These are phyloP conservation scores for Melopsittacus undulatus DNA, from an alignment of 2,797 vertebrate species.

Conservation along the genomic window DNA sequence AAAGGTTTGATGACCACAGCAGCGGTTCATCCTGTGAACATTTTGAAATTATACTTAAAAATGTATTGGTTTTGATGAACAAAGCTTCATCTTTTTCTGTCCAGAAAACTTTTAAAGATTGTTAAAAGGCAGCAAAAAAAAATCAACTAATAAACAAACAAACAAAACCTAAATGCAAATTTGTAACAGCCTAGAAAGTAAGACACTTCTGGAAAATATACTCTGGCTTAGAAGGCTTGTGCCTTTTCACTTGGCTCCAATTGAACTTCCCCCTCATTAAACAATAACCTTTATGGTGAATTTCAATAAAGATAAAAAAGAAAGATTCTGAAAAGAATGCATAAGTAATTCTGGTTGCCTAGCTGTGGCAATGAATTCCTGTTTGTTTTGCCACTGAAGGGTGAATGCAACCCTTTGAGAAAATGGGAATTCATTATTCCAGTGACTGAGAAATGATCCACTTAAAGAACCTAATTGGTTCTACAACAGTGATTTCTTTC, in stretches of 20 bases:
- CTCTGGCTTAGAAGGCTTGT: constrained; percentile 7
- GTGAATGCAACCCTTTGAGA: constrained; percentile 63
- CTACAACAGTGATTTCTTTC: constrained; percentile 57
- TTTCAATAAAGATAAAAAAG: constrained; percentile 24
- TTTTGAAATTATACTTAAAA: neutral
- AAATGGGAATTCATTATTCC: constrained; percentile 65
- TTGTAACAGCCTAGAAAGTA: neutral
- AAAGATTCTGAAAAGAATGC: constrained; percentile 44
- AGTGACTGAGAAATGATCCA: constrained; percentile 61
- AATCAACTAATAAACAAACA: neutral
- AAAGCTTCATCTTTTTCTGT: neutral
- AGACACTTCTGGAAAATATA: constrained; percentile 22
- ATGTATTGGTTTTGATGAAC: neutral
- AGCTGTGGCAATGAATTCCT: constrained; percentile 65
- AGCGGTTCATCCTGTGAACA: neutral
- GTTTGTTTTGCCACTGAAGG: constrained; percentile 60
- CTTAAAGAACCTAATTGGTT: constrained; percentile 62
- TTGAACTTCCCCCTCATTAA: constrained; percentile 55
- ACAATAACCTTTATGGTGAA: constrained; percentile 37
- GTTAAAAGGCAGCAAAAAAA: neutral
- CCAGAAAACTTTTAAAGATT: neutral
- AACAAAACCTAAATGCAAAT: neutral
- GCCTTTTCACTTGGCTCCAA: constrained; percentile 2
- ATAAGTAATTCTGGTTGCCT: constrained; percentile 59
- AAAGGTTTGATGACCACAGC: neutral